Conservation (phyloP, 2,113 vertebrate species). For the Todiramphus chloris region DNA sequence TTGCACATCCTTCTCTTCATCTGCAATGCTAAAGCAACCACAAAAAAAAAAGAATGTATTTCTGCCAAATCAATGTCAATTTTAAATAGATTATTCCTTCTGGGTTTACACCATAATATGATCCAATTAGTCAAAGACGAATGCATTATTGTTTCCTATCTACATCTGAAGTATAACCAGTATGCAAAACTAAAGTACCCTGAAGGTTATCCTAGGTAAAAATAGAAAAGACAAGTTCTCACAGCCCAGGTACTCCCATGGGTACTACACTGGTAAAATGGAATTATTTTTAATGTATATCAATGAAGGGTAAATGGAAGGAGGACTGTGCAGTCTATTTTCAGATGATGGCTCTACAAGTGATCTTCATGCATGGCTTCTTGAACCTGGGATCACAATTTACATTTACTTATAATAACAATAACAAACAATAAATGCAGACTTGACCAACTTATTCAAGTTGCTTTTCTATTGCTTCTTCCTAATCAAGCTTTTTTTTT, state of each 20-base stretch:
- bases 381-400: not conserved
- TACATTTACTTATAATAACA: not conserved
- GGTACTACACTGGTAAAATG: not conserved
- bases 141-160: not conserved
- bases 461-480: not conserved
- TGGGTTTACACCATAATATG: slow-evolving; percentile 40
- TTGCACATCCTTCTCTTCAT: slow-evolving; percentile 77
- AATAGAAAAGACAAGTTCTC: not conserved
- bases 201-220: not conserved
- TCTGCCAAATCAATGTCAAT: slow-evolving; percentile 66
- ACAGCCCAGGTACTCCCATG: not conserved
- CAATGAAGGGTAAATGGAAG: not conserved
- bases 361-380: not conserved
- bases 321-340: not conserved
- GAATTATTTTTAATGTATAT: not conserved
- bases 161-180: not conserved
- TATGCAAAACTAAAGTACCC: not conserved
- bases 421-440: not conserved
- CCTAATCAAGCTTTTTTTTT: not conserved
- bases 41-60: not conserved
- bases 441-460: not conserved
- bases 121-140: slow-evolving; percentile 53
- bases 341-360: not conserved
- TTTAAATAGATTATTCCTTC: slow-evolving; percentile 58
- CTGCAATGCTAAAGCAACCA: slow-evolving; percentile 65